Conservation (phyloP, 2,797 vertebrate genomes). For the Urosaurus nigricauda region DNA sequence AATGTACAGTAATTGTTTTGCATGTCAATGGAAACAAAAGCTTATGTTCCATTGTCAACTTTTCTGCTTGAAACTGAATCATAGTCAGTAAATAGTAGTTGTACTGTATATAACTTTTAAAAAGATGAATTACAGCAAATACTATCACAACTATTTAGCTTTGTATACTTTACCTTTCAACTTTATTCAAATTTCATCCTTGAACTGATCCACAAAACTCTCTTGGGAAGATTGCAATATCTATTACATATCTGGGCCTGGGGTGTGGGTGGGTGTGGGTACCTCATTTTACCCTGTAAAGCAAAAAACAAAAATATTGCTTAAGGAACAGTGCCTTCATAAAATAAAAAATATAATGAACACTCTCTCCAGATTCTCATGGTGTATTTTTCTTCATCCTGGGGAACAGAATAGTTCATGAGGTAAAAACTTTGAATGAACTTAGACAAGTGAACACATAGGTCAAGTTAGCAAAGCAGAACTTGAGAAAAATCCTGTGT, state of each 20-base stretch:
- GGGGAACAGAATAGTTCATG: background rate
- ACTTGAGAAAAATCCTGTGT: background rate
- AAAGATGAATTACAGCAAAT: background rate
- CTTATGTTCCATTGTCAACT: background rate
- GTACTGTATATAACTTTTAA: background rate
- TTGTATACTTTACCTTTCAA: background rate
- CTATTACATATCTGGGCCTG: background rate
- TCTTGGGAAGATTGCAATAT: background rate
- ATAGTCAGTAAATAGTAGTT: background rate
- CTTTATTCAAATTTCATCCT: slow-evolving; percentile 12
- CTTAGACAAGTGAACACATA: background rate
- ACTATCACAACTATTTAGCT: background rate
- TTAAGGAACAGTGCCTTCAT: background rate
- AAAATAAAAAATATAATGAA: background rate
- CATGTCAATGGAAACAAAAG: background rate
- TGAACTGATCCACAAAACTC: background rate
- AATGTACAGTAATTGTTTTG: background rate
- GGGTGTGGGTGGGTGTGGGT: background rate
- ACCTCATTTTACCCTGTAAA: background rate
- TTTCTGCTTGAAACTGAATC: background rate
- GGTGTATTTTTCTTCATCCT: background rate
- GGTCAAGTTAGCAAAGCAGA: background rate
- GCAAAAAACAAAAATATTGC: slow-evolving; percentile 12
- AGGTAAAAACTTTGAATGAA: background rate
- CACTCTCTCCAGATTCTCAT: background rate